A percentile compares a stretch with the other conserved stretches of the same genome.
Evolutionary conservation across 2,113 vertebrate genomes (phyloP).

Genomic region (Plectropomus leopardus): DNA sequence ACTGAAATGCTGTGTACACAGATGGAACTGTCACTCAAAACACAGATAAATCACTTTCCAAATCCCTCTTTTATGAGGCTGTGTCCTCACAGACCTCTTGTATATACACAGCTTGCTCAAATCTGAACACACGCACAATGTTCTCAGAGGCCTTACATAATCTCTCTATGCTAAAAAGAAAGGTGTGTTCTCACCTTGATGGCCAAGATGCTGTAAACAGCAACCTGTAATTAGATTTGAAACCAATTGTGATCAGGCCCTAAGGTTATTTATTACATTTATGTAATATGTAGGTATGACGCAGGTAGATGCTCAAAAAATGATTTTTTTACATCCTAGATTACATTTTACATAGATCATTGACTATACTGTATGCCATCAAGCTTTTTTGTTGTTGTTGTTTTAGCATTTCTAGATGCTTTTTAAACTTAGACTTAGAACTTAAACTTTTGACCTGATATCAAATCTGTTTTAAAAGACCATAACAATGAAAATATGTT

Average conservation of each 20-base stretch:
- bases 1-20: conserved; percentile 14
- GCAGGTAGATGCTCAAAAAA: no score
- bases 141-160: conserved; percentile 28
- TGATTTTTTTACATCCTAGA: no score
- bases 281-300: not conserved
- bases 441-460: no score
- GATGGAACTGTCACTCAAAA: conserved; percentile 36
- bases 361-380: no score
- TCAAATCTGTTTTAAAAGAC: no score
- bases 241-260: not conserved
- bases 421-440: no score
- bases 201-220: conserved; percentile 16
- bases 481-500: no score
- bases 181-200: conserved; percentile 10
- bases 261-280: not conserved
- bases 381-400: no score
- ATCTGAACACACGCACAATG: conserved; percentile 5
- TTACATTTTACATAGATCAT: not conserved
- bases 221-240: conserved; percentile 39
- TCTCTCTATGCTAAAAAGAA: not conserved
- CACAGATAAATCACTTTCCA: conserved; percentile 15
- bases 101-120: conserved; percentile 9
- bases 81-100: conserved; percentile 18
- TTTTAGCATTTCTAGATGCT: no score
- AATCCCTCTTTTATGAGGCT: conserved; percentile 57